Base-by-base conservation (phyloP, 2,888 invertebrate species). In the Petrolisthes cinctipes region DNA sequence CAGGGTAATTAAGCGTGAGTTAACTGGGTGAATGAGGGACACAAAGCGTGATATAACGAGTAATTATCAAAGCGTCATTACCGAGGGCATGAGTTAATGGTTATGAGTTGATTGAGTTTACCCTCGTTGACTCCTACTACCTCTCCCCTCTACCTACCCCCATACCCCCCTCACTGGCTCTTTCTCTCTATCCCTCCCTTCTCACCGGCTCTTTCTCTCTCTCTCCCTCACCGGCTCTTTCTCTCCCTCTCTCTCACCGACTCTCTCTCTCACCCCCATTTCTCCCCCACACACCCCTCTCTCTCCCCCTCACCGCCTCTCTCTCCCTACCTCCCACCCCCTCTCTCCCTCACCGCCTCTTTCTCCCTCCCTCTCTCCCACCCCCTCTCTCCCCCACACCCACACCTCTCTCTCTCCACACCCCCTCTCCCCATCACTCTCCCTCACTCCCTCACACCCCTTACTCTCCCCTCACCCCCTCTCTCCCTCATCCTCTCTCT, bases 21-120 rank as follows among this genome's bases (percentile, higher is more conserved):
- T 11, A 61, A 61, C 66, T 4, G 11, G 9, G 9, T 9, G 66
- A 17, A 3, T 17, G 11, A 17, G 17, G 66, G 66, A 61, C 54
- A 20, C 57, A 20, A n/a, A 6, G 57, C 80, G 20, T 56, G 20
- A 80, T 57, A 61, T 80, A 80, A 80, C 23, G 51, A 5, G 5
- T 57, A 6, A 56, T 80, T 54, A 80, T 14, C 80, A 80, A 56
- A 80, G 57, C 14, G 20, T 20, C 23, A 80, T 80, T 80, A 80
- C 56, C 9, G 17, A 80, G 80, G 51, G 66, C 66, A 17, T 61
- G 66, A 14, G 66, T 61, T 61, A 61, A 61, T 61, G 66, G 66
- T 61, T 61, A 61, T 61, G 66, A 61, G 2, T 61, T 61, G 66
- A 61, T 61, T 17, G 66, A 61, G 4, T 76, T 76, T 37, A 76